A percentile compares a stretch with the other conserved stretches of the same genome.
These are phyloP conservation scores for Coptodon rendalli DNA, from an alignment of 2,113 vertebrate genomes.

Conservation along the genomic window DNA sequence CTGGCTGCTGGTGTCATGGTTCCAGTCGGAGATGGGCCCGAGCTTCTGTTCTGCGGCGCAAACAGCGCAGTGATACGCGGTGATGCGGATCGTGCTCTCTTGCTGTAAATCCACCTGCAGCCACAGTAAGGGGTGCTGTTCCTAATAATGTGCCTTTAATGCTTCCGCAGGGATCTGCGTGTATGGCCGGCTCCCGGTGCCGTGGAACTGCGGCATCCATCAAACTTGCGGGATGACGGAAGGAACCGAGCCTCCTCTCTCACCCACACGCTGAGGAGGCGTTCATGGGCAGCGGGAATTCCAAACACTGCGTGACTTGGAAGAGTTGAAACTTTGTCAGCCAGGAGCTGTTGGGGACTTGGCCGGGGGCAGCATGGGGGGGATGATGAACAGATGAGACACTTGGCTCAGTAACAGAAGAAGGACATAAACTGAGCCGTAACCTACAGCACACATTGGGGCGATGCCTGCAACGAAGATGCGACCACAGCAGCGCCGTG, in stretches of 20 bases:
- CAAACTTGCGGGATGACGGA: not conserved
- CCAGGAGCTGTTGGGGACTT: not conserved
- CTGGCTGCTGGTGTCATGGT: not conserved
- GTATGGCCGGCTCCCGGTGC: not conserved
- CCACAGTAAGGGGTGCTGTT: not conserved
- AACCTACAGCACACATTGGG: accelerated
- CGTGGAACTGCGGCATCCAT: not conserved
- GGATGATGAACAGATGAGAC: not conserved
- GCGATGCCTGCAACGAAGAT: not conserved
- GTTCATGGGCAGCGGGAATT: not conserved
- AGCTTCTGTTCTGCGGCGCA: not conserved
- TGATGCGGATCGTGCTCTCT: too few relatives aligned
- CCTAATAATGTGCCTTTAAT: not conserved
- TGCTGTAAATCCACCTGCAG: not conserved
- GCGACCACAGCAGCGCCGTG: not conserved
- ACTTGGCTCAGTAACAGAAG: not conserved
- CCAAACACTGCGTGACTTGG: not conserved
- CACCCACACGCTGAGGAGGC: not conserved
- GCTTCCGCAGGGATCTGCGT: not conserved
- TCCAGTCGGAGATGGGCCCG: not conserved
- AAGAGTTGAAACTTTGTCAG: not conserved
- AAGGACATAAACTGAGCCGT: not conserved
- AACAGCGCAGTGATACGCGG: not conserved
- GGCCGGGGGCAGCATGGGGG: not conserved
- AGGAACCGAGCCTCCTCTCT: not conserved